Conservation (phyloP, 2,113 vertebrate species). For the Cheilinus undulatus region DNA sequence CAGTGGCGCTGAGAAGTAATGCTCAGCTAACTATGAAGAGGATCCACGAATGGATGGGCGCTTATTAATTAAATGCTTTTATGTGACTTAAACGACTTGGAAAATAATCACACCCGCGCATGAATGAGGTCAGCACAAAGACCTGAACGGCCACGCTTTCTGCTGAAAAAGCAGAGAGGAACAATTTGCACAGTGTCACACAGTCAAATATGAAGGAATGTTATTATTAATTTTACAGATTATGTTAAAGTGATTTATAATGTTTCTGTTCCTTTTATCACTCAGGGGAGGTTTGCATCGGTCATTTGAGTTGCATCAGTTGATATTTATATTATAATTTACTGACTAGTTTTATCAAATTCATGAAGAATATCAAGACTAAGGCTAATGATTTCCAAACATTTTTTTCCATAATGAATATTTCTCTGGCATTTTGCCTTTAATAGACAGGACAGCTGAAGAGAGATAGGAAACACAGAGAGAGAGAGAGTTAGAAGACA, state of each 20-base stretch:
- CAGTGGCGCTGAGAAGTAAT: conserved; percentile 56
- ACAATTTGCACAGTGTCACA: conserved; percentile 27
- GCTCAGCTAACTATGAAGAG: conserved; percentile 76
- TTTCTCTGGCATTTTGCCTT: no score
- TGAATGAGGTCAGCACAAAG: conserved; percentile 71
- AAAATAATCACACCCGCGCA: conserved; percentile 68
- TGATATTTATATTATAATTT: neutral
- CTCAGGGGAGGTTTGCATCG: conserved; percentile 16
- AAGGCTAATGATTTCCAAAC: no score
- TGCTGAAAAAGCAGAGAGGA: conserved; percentile 52
- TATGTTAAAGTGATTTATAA: conserved; percentile 42
- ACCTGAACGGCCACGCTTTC: conserved; percentile 31
- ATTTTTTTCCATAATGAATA: no score
- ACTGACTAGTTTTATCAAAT: neutral
- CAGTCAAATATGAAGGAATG: conserved; percentile 20
- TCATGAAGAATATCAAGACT: neutral
- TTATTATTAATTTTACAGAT: conserved; percentile 33
- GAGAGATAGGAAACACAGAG: no score
- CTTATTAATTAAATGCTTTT: conserved; percentile 81
- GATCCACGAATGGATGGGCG: conserved; percentile 61
- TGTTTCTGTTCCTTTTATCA: conserved; percentile 13
- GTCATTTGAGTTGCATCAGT: neutral
- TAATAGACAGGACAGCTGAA: no score
- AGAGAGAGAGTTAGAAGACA: no score
- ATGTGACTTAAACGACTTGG: conserved; percentile 77